These are phyloP conservation scores for Dasyurus viverrinus DNA, from an alignment of 2,113 vertebrate genomes.

Conservation along the genomic window DNA sequence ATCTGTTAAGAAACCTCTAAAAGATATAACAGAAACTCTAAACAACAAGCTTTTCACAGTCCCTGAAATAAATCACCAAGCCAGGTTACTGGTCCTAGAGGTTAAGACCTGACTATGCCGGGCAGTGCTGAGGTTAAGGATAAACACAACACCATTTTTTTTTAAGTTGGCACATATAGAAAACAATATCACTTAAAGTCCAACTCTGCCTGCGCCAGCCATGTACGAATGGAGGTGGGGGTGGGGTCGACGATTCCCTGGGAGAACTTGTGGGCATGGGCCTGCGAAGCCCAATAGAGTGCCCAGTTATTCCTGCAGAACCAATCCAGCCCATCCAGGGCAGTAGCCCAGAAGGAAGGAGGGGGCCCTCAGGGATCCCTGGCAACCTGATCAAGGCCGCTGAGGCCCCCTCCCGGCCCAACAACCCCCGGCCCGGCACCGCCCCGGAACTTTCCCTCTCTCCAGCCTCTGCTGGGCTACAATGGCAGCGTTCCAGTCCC, in stretches of 20 bases:
- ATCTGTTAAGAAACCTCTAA: constrained; percentile 45
- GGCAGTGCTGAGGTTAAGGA: constrained; percentile 38
- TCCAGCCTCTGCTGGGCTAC: constrained; percentile 72
- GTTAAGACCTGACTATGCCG: constrained; percentile 48
- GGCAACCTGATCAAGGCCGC: constrained; percentile 55
- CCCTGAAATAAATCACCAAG: background rate
- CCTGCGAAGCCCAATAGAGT: constrained; percentile 66
- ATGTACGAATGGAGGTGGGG: constrained; percentile 69
- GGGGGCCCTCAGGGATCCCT: background rate
- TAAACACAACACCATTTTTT: background rate
- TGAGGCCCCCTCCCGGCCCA: constrained; percentile 74
- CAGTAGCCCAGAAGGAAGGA: constrained; percentile 55
- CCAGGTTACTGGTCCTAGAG: constrained; percentile 32
- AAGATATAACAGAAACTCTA: background rate
- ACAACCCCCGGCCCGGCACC: constrained; percentile 57
- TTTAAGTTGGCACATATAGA: constrained; percentile 63
- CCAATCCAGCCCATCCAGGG: constrained; percentile 54
- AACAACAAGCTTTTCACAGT: background rate
- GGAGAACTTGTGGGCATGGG: constrained; percentile 74
- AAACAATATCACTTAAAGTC: constrained; percentile 77
- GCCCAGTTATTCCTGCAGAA: constrained; percentile 65
- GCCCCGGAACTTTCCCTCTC: constrained; percentile 63
- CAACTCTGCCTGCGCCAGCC: constrained; percentile 78
- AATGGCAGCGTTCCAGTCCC: constrained; percentile 77
- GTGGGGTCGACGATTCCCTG: constrained; percentile 64